phyloP scores from a whole-genome alignment of 1,140 invertebrate species.

The Euura lappo region DNA sequence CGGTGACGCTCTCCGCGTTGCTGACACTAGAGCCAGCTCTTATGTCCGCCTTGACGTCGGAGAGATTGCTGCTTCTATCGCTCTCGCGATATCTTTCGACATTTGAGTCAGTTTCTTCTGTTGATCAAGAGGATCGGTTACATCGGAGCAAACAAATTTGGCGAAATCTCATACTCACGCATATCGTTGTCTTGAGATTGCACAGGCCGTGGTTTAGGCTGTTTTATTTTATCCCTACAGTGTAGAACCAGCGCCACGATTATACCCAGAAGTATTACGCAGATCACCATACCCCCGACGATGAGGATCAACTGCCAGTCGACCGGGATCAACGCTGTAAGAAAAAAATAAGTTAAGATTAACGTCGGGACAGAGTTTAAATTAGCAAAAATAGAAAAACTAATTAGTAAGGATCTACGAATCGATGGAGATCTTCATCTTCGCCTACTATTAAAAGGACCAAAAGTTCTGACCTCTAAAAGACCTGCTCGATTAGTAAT shows the following conservation, averaged over 20 bases:
- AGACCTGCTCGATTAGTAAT: no score
- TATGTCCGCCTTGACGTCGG: conserved; percentile 88
- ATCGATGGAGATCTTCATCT: no score
- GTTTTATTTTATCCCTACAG: conserved; percentile 62
- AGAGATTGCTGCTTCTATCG: conserved; percentile 88
- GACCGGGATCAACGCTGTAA: conserved; percentile 61
- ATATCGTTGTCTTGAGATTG: conserved; percentile 57
- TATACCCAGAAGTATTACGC: conserved; percentile 60
- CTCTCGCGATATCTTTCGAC: conserved; percentile 86
- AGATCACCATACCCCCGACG: conserved; percentile 60
- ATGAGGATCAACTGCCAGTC: conserved; percentile 64
- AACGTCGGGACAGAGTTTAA: no score
- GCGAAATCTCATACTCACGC: conserved; percentile 47
- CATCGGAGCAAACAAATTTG: not conserved
- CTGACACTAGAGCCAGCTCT: conserved; percentile 82
- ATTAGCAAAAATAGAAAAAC: no score
- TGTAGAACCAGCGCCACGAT: conserved; percentile 64
- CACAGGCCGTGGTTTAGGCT: conserved; percentile 53
- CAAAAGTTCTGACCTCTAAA: no score
- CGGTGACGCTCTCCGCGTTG: conserved; percentile 71
- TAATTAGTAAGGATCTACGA: no score
- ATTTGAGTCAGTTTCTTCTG: conserved; percentile 67
- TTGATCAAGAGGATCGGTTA: conserved; percentile 23
- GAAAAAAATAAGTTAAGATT: no score
- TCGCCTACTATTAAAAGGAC: no score